Evolutionary conservation across 2,797 vertebrate species (phyloP), one percentile per base, ranked within the genome.

Genomic region (Protosalanx chinensis): DNA sequence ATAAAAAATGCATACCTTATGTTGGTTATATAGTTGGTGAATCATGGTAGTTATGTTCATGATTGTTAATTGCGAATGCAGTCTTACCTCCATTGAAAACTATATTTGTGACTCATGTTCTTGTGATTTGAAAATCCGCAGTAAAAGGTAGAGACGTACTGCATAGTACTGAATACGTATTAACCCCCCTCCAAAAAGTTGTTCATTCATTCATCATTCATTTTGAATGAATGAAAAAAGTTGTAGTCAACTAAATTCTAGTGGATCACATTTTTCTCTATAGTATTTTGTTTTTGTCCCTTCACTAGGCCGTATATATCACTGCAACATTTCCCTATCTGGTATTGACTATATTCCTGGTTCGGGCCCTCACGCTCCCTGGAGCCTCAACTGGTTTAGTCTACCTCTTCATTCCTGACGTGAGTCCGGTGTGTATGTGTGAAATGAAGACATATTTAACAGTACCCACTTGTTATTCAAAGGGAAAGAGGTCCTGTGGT

Each of bases 321-420:
- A 98, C 94, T 5, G 89, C 94, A 56, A 87, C 92, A 5, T 96
- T 96, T 76, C 96, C 96, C 0, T 97, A 97, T 80, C 73, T 96
- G 80, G 92, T 97, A 18, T 83, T 98, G 81, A 96, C 94, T 1
- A 83, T 95, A 79, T 96, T 98, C 86, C 87, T 98, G 66, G 72
- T 97, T 67, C 90, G 88, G 5, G 93, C 90, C 35, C 88, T 97
- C 71, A 95, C 89, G 4, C 88, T 98, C 30, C 95, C 95, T 0
- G 96, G 97, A 77, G 95, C 95, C 0, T 79, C 76, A 0, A 85
- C 93, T 0, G 97, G 97, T 18, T 84, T 97, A 12, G 0, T 5
- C 49, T 94, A 96, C 79, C 93, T 98, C 70, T 96, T 98, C 80
- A 96, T 94, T 27, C 96, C 96, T 33, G 70, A 96, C 0, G 96